A percentile compares a stretch with the other conserved stretches of the same genome.
Evolutionary conservation across 2,888 invertebrate species (phyloP).

Genomic region (Tiliacea aurago): DNA sequence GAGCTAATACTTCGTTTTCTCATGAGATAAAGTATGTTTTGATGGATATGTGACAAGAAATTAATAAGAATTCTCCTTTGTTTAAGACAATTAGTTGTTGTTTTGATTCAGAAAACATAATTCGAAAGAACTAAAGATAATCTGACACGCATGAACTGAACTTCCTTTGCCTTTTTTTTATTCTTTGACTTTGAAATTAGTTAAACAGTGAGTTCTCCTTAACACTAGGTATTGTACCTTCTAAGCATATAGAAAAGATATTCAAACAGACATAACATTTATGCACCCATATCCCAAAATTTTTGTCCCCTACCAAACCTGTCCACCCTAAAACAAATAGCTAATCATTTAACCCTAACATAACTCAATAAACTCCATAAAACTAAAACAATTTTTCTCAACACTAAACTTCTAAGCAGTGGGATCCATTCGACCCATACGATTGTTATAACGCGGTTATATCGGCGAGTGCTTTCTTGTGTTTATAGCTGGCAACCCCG

Average conservation of each 20-base stretch:
- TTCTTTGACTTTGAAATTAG: neutral
- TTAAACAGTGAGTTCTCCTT: no score
- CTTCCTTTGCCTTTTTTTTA: neutral
- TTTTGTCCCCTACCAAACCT: neutral
- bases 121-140: neutral
- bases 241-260: neutral
- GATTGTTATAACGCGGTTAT: constrained; percentile 52
- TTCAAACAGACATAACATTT: neutral
- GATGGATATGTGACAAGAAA: constrained; percentile 21
- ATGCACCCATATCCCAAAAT: neutral
- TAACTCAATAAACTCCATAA: constrained; percentile 25
- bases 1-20: constrained; percentile 28
- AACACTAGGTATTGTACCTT: no score
- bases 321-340: constrained; percentile 36
- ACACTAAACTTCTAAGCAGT: constrained; percentile 28
- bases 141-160: neutral
- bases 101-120: no score
- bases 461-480: constrained; percentile 70
- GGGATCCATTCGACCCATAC: constrained; percentile 35
- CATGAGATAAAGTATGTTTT: constrained; percentile 37
- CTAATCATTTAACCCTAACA: constrained; percentile 52
- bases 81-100: constrained; percentile 1
- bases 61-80: constrained; percentile 31
- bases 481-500: constrained; percentile 61
- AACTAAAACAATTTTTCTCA: constrained; percentile 44